Base-by-base conservation (phyloP, 1,140 invertebrate species). In the Hypsibius dujardini region DNA sequence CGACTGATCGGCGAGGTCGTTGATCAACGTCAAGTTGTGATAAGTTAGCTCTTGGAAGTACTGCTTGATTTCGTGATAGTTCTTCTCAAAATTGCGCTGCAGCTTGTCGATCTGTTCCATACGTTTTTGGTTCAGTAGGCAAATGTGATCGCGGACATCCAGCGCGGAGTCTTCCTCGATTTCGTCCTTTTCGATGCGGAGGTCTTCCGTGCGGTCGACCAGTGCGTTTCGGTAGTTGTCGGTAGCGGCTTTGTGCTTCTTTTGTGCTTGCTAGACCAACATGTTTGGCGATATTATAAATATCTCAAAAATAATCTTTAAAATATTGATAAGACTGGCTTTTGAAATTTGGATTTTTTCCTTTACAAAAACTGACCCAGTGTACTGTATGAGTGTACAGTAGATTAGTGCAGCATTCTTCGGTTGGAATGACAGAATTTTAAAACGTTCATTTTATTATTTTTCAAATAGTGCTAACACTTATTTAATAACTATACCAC, bases 41-140 rank as follows among this genome's bases (percentile, higher is more conserved):
- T 14, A 67, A 42, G 62, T 67, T 42, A 67, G 42, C 42, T 67
- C 62, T 42, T 67, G 62, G 42, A 67, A 67, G 42, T 67, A 67
- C 42, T 67, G 7, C 42, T 67, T 67, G 7, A 42, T 42, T 7
- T 67, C 62, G 7, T 42, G 62, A 42, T 67, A 67, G 62, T 67
- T 67, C 62, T 67, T 7, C 3, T 67, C 62, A 67, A 67, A 14
- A 42, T 67, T 14, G 7, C 62, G 62, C 62, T 67, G 7, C 7
- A 7, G 42, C 42, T 7, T 14, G 7, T 42, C 7, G 3, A 67
- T 42, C 45, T 67, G 50, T n/a, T 56, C 50, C 50, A 56, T 7
- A 56, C 50, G 50, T 56, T 56, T 56, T 56, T 56, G 50, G 50
- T 56, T n/a, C 7, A 56, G 50, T 7, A 56, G 50, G 50, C 7